These are phyloP conservation scores for Drosophila stalkeri DNA, from an alignment of 2,888 invertebrate genomes.

Conservation along the genomic window DNA sequence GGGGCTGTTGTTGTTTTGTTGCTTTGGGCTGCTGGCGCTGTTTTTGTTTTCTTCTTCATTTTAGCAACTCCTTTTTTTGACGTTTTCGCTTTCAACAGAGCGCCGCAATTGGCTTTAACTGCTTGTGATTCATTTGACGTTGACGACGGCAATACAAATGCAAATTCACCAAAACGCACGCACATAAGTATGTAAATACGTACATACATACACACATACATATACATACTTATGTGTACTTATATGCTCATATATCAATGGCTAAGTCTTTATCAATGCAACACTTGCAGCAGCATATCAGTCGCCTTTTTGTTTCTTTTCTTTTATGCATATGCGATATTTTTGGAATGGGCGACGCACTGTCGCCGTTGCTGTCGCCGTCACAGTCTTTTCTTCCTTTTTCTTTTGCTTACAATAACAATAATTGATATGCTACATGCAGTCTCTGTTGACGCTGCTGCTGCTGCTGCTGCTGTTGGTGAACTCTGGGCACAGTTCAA, in stretches of 20 bases:
- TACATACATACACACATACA: too few species aligned
- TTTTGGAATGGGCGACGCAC: slow-evolving; percentile 47
- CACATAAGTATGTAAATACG: neutral
- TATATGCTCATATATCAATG: slow-evolving; percentile 32
- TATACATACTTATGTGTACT: neutral
- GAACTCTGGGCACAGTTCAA: slow-evolving; percentile 56
- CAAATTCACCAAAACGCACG: slow-evolving; percentile 21
- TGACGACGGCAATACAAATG: slow-evolving; percentile 25
- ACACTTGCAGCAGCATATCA: slow-evolving; percentile 45
- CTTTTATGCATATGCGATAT: slow-evolving; percentile 42
- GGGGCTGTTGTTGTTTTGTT: slow-evolving; percentile 26
- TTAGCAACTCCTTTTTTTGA: slow-evolving; percentile 51
- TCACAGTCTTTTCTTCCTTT: slow-evolving; percentile 37
- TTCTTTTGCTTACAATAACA: slow-evolving; percentile 53
- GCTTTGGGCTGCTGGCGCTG: slow-evolving; percentile 20
- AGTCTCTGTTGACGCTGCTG: slow-evolving; percentile 7
- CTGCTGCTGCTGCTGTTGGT: slow-evolving; percentile 14
- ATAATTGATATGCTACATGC: slow-evolving; percentile 67
- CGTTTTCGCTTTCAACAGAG: slow-evolving; percentile 66
- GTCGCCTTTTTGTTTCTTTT: slow-evolving; percentile 31
- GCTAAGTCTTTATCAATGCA: slow-evolving; percentile 45
- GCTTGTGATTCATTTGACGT: slow-evolving; percentile 54
- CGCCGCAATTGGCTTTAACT: slow-evolving; percentile 47
- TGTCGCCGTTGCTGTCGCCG: slow-evolving; percentile 19
- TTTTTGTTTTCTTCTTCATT: slow-evolving; percentile 9